Evolutionary conservation across 2,113 vertebrate species (phyloP).

Genomic region (Tetraodon nigroviridis): DNA sequence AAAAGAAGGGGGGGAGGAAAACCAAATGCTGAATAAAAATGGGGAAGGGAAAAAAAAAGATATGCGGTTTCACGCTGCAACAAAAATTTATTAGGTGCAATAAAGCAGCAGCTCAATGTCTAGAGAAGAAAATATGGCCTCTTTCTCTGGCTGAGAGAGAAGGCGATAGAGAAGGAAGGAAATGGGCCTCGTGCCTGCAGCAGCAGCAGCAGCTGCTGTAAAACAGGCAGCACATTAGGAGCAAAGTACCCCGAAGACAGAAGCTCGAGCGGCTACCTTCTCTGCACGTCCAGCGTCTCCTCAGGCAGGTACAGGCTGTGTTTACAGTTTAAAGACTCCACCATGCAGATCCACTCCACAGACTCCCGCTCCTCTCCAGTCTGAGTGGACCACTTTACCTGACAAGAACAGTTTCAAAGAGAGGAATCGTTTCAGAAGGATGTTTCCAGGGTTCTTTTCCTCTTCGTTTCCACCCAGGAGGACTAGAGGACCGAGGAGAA

Average conservation of each 20-base stretch:
- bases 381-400: constrained; percentile 14
- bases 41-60: constrained; percentile 6
- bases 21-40: neutral
- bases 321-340: constrained; percentile 18
- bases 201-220: constrained; percentile 59
- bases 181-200: constrained; percentile 41
- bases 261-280: constrained; percentile 37
- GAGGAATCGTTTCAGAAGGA: constrained; percentile 8
- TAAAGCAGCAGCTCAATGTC: constrained; percentile 45
- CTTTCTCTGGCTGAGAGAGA: constrained; percentile 52
- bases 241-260: constrained; percentile 38
- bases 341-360: constrained; percentile 14
- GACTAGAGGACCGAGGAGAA: no score
- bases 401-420: constrained; percentile 11
- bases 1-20: neutral
- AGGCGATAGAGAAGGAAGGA: constrained; percentile 33
- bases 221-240: constrained; percentile 49
- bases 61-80: constrained; percentile 53
- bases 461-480: neutral
- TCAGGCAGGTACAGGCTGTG: constrained; percentile 32
- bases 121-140: constrained; percentile 45
- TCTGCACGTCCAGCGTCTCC: constrained; percentile 27
- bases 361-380: constrained; percentile 14
- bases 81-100: constrained; percentile 54
- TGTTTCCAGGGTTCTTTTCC: neutral